Base-by-base conservation (phyloP, 2,888 invertebrate genomes). In the Ernsta delagoae region DNA sequence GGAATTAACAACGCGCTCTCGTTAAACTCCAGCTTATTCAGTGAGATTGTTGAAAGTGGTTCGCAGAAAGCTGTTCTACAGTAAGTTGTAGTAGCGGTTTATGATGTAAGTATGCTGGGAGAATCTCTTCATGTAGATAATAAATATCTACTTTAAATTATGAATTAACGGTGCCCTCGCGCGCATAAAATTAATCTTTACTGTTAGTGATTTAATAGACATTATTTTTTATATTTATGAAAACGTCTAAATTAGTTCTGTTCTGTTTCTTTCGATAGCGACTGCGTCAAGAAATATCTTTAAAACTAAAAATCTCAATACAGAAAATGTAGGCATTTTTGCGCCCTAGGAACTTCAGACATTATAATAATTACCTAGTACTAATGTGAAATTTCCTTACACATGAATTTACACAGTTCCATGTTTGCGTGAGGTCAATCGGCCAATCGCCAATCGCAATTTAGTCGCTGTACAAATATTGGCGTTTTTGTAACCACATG, bases 81-180 rank as follows among this genome's bases (percentile, higher is more conserved):
- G 68, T 63, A 68, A 48, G 50, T 69, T 34, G 68, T 69, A 69
- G 68, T 36, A 36, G 36, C 68, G 68, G 68, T 63, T 69, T 63
- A 69, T 63, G 68, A 68, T 62, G n/a, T n/a, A n/a, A n/a, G 50
- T 68, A 54, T 57, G 62, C 62, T 57, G 56, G 54, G 60, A 31
- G 57, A 68, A 41, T 62, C 62, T 62, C 41, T 57, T 68, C 62
- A 68, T 68, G n/a, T n/a, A n/a, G n/a, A n/a, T 68, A 56, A 67
- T 68, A 62, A 68, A 63, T 68, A 68, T 56, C 41, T 53, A 57
- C 53, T 66, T 68, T 62, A 68, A 67, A 61, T 67, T n/a, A 41
- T 45, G 39, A 57, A 48, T 68, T 62, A 68, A 62, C 68, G 68
- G 68, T 57, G 48, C 24, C 7, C 7, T 50, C 7, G 54, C 43